Evolutionary conservation across 1,140 invertebrate genomes (phyloP).

Genomic region (Rhagoletis pomonella): DNA sequence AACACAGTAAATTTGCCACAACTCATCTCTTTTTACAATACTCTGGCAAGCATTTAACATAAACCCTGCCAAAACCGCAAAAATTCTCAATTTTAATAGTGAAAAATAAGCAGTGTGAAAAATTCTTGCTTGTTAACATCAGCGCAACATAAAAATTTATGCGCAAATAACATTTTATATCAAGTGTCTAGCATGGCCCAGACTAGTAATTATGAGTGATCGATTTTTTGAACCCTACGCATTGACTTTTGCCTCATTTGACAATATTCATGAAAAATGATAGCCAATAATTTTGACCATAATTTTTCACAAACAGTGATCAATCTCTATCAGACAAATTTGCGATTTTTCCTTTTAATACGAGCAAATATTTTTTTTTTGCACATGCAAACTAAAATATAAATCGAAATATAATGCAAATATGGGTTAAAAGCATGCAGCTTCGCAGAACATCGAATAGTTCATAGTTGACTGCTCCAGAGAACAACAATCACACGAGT

Average conservation of each 20-base stretch:
- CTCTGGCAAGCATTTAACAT: too few relatives aligned
- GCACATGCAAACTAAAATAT: background rate
- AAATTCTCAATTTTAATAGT: too few relatives aligned
- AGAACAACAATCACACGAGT: background rate
- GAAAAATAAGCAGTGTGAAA: too few relatives aligned
- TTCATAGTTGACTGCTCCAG: slow-evolving; percentile 1
- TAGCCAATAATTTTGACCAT: background rate
- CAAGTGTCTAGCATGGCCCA: too few relatives aligned
- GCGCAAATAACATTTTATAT: too few relatives aligned
- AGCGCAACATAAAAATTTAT: too few relatives aligned
- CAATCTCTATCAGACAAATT: background rate
- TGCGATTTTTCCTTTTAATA: background rate
- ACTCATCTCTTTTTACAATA: too few relatives aligned
- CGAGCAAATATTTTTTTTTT: background rate
- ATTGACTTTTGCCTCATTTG: too few relatives aligned
- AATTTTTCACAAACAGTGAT: background rate
- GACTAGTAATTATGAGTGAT: background rate
- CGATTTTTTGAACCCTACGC: background rate
- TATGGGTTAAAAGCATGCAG: background rate
- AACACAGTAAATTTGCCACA: too few relatives aligned
- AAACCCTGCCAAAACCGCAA: too few relatives aligned
- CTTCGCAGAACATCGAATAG: background rate
- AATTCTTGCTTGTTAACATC: too few relatives aligned
- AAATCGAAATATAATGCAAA: background rate
- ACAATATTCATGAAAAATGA: background rate